Percentiles rank a stretch among this genome's conserved stretches.
Evolutionary conservation across 2,888 invertebrate genomes (phyloP).

Genomic region (Polietes domitor): DNA sequence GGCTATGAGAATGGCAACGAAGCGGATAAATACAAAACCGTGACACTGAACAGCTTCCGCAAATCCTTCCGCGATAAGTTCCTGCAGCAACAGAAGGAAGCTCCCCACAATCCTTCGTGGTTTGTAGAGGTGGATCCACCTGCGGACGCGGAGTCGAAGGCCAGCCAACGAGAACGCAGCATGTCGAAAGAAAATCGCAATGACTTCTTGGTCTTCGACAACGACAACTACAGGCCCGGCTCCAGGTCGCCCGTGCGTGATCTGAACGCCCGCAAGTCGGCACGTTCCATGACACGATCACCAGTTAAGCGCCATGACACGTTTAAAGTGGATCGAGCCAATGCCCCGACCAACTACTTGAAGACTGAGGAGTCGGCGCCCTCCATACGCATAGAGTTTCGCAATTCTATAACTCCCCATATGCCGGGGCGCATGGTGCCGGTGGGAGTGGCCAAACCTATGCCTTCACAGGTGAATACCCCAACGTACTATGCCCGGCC

Average conservation of each 20-base stretch:
- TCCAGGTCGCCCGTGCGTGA: slow-evolving; percentile 78
- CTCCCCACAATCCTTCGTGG: slow-evolving; percentile 79
- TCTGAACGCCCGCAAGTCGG: slow-evolving; percentile 64
- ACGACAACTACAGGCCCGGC: slow-evolving; percentile 79
- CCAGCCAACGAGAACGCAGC: slow-evolving; percentile 2
- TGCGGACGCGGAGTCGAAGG: not conserved
- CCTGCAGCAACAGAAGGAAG: slow-evolving; percentile 76
- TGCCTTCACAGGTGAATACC: slow-evolving; percentile 73
- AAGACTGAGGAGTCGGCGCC: slow-evolving; percentile 55
- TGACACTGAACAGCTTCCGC: slow-evolving; percentile 79
- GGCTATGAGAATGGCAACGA: slow-evolving; percentile 70
- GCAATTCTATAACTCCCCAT: slow-evolving; percentile 79
- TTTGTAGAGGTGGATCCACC: slow-evolving; percentile 78
- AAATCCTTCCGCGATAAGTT: slow-evolving; percentile 79
- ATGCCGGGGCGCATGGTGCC: slow-evolving; percentile 79
- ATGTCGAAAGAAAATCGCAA: slow-evolving; percentile 72
- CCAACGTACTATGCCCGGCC: slow-evolving; percentile 66
- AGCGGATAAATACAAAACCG: slow-evolving; percentile 78
- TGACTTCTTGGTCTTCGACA: slow-evolving; percentile 76
- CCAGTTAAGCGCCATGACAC: slow-evolving; percentile 75
- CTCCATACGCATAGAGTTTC: slow-evolving; percentile 79
- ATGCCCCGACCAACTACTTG: slow-evolving; percentile 33
- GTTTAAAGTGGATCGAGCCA: slow-evolving; percentile 73
- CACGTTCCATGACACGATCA: slow-evolving; percentile 71
- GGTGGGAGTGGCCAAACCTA: slow-evolving; percentile 80